Percentiles rank a stretch among this genome's conserved stretches.
Evolutionary conservation across 2,113 vertebrate species (phyloP).

Genomic region (Petaurus breviceps): DNA sequence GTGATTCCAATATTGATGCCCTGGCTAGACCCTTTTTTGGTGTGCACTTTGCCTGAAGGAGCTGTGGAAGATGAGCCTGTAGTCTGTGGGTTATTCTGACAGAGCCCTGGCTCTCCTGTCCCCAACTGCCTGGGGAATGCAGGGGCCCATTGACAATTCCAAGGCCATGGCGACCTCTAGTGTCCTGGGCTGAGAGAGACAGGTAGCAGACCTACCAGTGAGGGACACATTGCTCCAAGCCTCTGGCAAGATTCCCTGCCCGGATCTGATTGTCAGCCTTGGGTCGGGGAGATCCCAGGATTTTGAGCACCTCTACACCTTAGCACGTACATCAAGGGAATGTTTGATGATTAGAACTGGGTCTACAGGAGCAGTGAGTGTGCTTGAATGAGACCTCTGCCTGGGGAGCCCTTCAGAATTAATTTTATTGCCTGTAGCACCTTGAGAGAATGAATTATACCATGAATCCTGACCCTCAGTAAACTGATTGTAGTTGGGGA

Average conservation of each 20-base stretch:
- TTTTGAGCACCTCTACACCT: not conserved
- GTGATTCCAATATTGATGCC: not conserved
- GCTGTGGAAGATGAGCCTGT: not conserved
- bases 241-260: not conserved
- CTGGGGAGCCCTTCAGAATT: too few species aligned
- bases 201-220: not conserved
- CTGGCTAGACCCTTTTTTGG: not conserved
- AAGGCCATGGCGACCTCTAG: not conserved
- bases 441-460: not conserved
- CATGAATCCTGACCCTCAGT: not conserved
- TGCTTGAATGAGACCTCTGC: not conserved
- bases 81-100: not conserved
- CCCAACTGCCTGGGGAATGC: not conserved
- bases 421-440: too few species aligned
- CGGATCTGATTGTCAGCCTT: not conserved
- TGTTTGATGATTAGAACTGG: not conserved
- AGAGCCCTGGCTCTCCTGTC: not conserved
- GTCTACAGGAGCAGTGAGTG: not conserved
- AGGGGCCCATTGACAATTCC: not conserved
- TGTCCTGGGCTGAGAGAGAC: not conserved
- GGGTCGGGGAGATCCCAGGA: not conserved
- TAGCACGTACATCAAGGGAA: not conserved
- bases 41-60: not conserved
- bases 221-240: not conserved
- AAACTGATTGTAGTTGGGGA: not conserved